These are phyloP conservation scores for Myopa tessellatipennis DNA, from an alignment of 2,888 invertebrate genomes.

Conservation along the genomic window DNA sequence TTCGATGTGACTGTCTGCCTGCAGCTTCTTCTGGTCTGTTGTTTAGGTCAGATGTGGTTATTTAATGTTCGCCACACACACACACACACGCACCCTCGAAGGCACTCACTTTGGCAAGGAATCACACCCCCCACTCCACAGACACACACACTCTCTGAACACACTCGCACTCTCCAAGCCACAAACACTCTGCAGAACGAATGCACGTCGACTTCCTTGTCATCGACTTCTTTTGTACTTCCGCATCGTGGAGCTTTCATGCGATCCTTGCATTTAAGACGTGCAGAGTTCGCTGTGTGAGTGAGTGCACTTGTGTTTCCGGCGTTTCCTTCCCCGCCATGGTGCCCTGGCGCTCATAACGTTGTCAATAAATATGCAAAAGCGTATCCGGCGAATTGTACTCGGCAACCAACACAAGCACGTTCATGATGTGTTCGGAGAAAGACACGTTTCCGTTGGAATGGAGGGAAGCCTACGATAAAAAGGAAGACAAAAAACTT, in stretches of 20 bases:
- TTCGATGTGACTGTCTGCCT: not conserved
- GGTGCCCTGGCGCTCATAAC: conserved; percentile 38
- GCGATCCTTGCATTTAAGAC: conserved; percentile 20
- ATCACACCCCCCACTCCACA: conserved; percentile 10
- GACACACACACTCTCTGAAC: not conserved
- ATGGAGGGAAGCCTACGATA: no score
- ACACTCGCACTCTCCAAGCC: not conserved
- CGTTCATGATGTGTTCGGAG: not conserved
- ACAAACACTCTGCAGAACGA: conserved; percentile 13
- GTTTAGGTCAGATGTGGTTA: conserved; percentile 48
- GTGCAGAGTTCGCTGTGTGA: conserved; percentile 7
- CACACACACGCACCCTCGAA: not conserved
- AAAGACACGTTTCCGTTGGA: no score
- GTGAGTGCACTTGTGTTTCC: not conserved
- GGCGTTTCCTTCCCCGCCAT: conserved; percentile 26
- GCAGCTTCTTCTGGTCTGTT: conserved; percentile 34
- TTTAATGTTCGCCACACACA: conserved; percentile 40
- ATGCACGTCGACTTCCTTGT: conserved; percentile 25
- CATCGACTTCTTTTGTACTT: conserved; percentile 21
- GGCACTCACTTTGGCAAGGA: not conserved
- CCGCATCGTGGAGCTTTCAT: conserved; percentile 17
- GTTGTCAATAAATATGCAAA: conserved; percentile 29
- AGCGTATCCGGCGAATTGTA: conserved; percentile 20
- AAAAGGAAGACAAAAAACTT: no score
- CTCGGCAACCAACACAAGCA: not conserved